A percentile compares a stretch with the other conserved stretches of the same genome.
Conservation (phyloP, 92 coral and sea anemone species). For the Blastomussa wellsi region DNA sequence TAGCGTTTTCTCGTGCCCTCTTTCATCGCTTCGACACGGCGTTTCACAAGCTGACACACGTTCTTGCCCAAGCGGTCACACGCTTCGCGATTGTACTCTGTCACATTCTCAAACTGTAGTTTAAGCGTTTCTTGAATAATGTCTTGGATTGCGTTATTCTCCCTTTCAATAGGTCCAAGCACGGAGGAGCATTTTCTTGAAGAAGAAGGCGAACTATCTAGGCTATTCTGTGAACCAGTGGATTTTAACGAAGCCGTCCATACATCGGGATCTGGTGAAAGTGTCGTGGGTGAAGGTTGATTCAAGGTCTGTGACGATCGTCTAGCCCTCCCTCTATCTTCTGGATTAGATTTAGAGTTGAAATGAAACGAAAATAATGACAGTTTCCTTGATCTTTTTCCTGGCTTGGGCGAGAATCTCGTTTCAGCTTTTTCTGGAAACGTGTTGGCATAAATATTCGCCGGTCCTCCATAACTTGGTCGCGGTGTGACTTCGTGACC, state of each 20-base stretch:
- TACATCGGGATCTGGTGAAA: constrained; percentile 31
- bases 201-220: constrained; percentile 66
- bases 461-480: constrained; percentile 23
- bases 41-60: constrained; percentile 79
- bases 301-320: constrained; percentile 35
- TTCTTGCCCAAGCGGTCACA: constrained; percentile 87
- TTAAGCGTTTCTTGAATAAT: constrained; percentile 75
- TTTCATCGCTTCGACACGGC: constrained; percentile 83
- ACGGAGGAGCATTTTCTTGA: constrained; percentile 58
- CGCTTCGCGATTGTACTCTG: constrained; percentile 75
- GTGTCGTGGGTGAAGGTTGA: constrained; percentile 63
- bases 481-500: constrained; percentile 62
- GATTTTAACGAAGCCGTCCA: constrained; percentile 44
- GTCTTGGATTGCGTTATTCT: constrained; percentile 61
- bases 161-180: constrained; percentile 51
- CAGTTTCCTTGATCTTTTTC: constrained; percentile 72
- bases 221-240: constrained; percentile 47
- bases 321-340: constrained; percentile 66
- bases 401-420: constrained; percentile 66
- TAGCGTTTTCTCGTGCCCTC: constrained; percentile 61
- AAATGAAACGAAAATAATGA: constrained; percentile 87
- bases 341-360: constrained; percentile 65
- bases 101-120: constrained; percentile 80
- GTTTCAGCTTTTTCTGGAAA: constrained; percentile 30
- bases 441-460: constrained; percentile 20